Base-by-base conservation (phyloP, 2,113 vertebrate species). In the Ailuropoda melanoleuca region DNA sequence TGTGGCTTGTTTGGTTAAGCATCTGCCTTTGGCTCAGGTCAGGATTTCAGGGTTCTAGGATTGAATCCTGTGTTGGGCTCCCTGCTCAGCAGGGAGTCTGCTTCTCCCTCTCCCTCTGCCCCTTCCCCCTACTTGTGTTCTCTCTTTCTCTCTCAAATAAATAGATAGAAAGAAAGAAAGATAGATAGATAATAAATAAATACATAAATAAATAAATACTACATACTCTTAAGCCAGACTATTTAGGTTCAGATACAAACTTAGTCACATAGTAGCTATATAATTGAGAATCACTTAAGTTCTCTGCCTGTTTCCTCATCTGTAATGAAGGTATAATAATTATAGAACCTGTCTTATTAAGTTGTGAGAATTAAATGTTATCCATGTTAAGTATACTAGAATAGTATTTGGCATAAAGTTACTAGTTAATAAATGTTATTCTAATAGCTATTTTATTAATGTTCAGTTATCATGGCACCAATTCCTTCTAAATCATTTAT, bases 341-440 rank as follows among this genome's bases (percentile, higher is more conserved):
- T 92, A 53, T 6, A 82, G 29, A 88, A 78, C 3, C 17, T 83
- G 37, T 75, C 46, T 39, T 24, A 29, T n/a, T 78, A 48, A 83
- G 18, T 86, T 77, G 18, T 86, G n/a, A 56, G 58, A 93, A 87
- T 87, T 87, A 66, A 66, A 68, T 56, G 6, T 58, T 58, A 50
- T 56, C 37, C 14, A 14, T 0, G 7, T 48, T 74, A 13, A 66
- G 21, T 78, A 77, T 58, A 21, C n/a, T 55, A 43, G 21, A 77
- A 55, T 3, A 68, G 64, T 48, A 29, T 9, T 82, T 72, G 39
- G 23, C 34, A 66, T 64, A 58, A 34, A 78, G 5, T 50, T 58
- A 43, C 19, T 39, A 60, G 53, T 50, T 31, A 48, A 9, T 46
- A 75, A 55, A 56, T 84, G 1, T 88, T 85, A 62, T 88, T 81